Percentiles rank a stretch among this genome's conserved stretches.
Conservation (phyloP, 2,888 invertebrate species). For the Lasioglossum villosulum region DNA sequence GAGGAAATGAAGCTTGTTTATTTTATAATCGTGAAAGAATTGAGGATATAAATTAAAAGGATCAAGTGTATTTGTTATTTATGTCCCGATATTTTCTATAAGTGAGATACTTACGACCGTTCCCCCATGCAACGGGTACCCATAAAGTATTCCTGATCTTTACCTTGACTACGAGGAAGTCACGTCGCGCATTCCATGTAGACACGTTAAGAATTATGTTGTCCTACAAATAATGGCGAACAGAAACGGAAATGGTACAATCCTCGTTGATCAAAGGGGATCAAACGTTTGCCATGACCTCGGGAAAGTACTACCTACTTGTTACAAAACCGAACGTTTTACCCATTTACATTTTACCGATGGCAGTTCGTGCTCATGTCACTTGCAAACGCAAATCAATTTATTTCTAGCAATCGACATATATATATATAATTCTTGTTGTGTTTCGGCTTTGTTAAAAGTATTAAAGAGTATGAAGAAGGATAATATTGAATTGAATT, state of each 20-base stretch:
- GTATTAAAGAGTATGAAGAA: too few relatives aligned
- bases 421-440: too few relatives aligned
- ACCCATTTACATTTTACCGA: not conserved
- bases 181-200: constrained; percentile 42
- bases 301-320: not conserved
- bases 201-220: constrained; percentile 51
- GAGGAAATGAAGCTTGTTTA: too few relatives aligned
- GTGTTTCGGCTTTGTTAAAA: too few relatives aligned
- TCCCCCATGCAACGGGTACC: constrained; percentile 18
- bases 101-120: constrained; percentile 33
- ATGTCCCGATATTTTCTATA: not conserved
- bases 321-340: not conserved
- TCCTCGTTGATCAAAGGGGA: not conserved
- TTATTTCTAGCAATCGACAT: not conserved
- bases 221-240: constrained; percentile 39
- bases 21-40: not conserved
- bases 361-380: not conserved
- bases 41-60: not conserved
- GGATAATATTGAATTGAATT: too few relatives aligned
- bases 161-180: constrained; percentile 50
- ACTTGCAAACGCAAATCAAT: not conserved
- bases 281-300: not conserved
- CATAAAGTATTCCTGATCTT: constrained; percentile 61
- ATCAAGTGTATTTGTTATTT: constrained; percentile 1
- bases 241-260: constrained; percentile 11